Evolutionary conservation across 2,888 invertebrate species (phyloP), one percentile per base, ranked within the genome.

Genomic region (Sarcophaga caerulescens): DNA sequence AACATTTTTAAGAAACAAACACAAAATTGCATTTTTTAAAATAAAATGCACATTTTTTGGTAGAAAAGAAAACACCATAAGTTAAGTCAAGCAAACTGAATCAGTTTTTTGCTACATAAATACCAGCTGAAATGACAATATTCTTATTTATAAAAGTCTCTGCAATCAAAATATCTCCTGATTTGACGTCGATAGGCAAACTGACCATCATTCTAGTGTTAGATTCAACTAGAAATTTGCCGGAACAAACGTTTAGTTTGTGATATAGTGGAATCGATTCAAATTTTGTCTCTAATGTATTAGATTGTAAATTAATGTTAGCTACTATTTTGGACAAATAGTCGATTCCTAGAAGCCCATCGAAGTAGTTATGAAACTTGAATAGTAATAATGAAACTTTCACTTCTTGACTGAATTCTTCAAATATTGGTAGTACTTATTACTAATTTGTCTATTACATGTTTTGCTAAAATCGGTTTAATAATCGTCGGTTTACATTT

Each of bases 231-330:
- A 23, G 14, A 45, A 62, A 57, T 84, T 80, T 84, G 25, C 19
- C 69, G 3, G 80, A 75, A 73, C 73, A 80, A 3, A 84, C 63
- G 23, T 84, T 75, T 73, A 75, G 79, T 60, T 73, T 83, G n/a
- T 78, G 74, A n/a, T 68, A 47, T 70, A 81, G 45, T 23, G 74
- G 57, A 25, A 74, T 25, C 17, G 70, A 65, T 59, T 44, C 35
- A 59, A 57, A 73, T 35, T 59, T 65, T 14, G 81, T 74, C 44
- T 25, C 35, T 35, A 68, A 35, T 35, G 21, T n/a, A 8, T 74
- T 45, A 12, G 45, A 19, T 25, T 81, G 65, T 35, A 66, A 65
- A 44, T 81, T 60, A 3, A 75, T 75, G 47, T 81, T 81, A 47
- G 81, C 68, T 11, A 62, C 75, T 65, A 81, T 60, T 21, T 76